Percentiles rank a stretch among this genome's conserved stretches.
Conservation (phyloP, 2,888 invertebrate genomes). For the Allolobophora icterica region DNA sequence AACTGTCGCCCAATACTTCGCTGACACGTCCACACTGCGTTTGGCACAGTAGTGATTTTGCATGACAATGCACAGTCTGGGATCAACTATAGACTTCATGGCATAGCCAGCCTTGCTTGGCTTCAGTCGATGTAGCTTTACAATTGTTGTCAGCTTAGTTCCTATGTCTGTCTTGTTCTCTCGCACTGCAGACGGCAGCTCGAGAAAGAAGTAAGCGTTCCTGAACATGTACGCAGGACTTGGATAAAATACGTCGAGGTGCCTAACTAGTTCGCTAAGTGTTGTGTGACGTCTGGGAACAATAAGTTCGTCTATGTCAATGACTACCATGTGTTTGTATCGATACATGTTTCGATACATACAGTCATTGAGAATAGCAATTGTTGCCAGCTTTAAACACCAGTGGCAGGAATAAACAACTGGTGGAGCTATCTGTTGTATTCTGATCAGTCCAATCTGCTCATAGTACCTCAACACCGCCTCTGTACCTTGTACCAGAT, state of each 20-base stretch:
- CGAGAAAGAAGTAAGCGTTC: constrained; percentile 43
- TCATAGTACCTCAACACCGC: constrained; percentile 40
- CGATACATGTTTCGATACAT: constrained; percentile 47
- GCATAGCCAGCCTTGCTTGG: constrained; percentile 39
- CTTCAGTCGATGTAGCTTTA: constrained; percentile 25
- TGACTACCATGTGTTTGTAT: constrained; percentile 42
- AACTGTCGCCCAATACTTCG: not conserved
- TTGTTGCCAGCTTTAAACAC: constrained; percentile 42
- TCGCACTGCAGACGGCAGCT: constrained; percentile 30
- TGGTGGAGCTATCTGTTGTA: constrained; percentile 38
- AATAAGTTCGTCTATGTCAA: constrained; percentile 46
- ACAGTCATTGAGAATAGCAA: constrained; percentile 46
- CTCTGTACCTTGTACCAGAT: constrained; percentile 27
- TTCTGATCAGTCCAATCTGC: constrained; percentile 31
- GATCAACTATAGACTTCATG: constrained; percentile 43
- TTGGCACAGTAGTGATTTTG: constrained; percentile 43
- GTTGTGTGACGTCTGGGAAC: constrained; percentile 38
- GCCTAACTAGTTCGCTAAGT: constrained; percentile 6
- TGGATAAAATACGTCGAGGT: constrained; percentile 12
- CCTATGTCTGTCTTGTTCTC: not conserved
- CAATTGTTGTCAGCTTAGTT: constrained; percentile 27
- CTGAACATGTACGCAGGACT: constrained; percentile 41
- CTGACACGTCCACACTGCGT: constrained; percentile 30
- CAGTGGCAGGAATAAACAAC: constrained; percentile 34
- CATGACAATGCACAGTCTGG: constrained; percentile 39